Evolutionary conservation across 2,888 invertebrate genomes (phyloP), one percentile per base, ranked within the genome.

Genomic region (Harpalus rufipes): DNA sequence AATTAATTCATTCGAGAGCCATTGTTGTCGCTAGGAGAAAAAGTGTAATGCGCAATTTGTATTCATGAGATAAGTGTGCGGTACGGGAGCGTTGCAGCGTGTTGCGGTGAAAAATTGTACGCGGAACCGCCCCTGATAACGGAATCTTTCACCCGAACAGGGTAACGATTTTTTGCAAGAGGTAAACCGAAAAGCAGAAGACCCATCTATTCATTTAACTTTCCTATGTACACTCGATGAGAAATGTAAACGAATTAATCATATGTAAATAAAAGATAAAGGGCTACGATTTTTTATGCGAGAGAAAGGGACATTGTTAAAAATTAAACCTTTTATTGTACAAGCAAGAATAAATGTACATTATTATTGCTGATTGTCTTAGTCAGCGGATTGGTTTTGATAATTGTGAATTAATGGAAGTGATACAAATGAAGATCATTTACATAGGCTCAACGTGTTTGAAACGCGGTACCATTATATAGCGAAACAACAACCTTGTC

Each of bases 11-110:
- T 81, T 63, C 81, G 14, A 18, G 61, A 59, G 41, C 81, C 51
- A 65, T 81, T 65, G 65, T 81, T 81, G 44, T 59, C 61, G 63
- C 81, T 81, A 41, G 41, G 81, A 81, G 81, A 81, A 81, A 63
- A 81, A 81, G 65, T 65, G 81, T 81, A 81, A 81, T 81, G 81
- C 63, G 39, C 65, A 81, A 81, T 81, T 81, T 81, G 81, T 81
- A 81, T 81, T 81, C 81, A 81, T 81, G 81, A 81, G 81, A 65
- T 81, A 81, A 81, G 61, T 63, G 72, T 74, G 72, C 72, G 44
- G 72, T 74, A 18, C 21, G 63, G 25, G 25, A 63, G 63, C 63
- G 25, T 63, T 63, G 68, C 68, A 68, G 68, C 68, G 68, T 68
- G 61, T 79, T 59, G 58, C 21, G 79, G 59, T 79, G 58, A 79